Percentiles rank a stretch among this genome's conserved stretches.
Conservation (phyloP, 2,888 invertebrate genomes). For the Phrixothrix hirtus region DNA sequence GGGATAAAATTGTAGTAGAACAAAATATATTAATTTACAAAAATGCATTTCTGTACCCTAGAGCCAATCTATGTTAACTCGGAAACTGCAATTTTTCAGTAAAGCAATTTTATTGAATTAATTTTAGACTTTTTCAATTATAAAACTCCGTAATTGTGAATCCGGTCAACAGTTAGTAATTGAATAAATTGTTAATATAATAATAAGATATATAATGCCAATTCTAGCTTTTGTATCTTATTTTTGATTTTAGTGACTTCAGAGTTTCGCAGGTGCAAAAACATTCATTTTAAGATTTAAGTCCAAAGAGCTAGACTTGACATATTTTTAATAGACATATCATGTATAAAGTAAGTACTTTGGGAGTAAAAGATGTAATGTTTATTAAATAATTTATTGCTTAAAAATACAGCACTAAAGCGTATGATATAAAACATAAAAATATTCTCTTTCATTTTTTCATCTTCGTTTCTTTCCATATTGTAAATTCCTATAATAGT, state of each 20-base stretch:
- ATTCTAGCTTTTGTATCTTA: not conserved
- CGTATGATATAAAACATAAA: too few species aligned
- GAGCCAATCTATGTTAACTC: not conserved
- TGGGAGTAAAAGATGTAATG: too few species aligned
- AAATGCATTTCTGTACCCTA: not conserved
- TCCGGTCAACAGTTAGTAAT: too few species aligned
- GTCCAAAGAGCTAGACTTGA: too few species aligned
- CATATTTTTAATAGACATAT: too few species aligned
- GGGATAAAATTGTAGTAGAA: too few species aligned
- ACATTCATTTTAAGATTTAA: not conserved
- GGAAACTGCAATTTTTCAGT: not conserved
- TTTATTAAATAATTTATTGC: too few species aligned
- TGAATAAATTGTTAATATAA: not conserved
- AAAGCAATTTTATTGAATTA: not conserved
- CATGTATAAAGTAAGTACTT: too few species aligned
- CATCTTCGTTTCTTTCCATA: not conserved
- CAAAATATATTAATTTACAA: not conserved
- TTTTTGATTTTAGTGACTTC: constrained; percentile 1
- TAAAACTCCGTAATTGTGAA: not conserved
- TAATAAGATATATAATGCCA: not conserved
- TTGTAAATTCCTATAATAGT: not conserved
- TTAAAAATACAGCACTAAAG: too few species aligned
- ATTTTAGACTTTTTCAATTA: not conserved
- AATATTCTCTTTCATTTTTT: too few species aligned
- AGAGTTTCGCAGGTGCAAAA: not conserved